A percentile compares a stretch with the other conserved stretches of the same genome.
Conservation (phyloP, 1,140 invertebrate species). For the Drosophila simulans region DNA sequence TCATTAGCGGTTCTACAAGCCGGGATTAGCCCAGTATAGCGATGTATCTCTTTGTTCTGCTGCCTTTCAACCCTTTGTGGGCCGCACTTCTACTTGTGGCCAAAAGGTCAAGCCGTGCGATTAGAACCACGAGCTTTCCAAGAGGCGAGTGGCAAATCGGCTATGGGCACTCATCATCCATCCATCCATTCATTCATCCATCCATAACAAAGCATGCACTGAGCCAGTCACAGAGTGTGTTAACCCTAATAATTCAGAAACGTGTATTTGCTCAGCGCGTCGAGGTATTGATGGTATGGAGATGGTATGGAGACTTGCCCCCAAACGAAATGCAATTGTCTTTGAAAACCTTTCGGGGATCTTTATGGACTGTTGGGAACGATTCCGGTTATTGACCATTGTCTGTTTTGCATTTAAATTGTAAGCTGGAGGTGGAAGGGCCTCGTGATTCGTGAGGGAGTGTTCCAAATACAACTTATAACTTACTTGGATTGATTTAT, state of each 20-base stretch:
- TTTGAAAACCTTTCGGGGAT: conserved; percentile 21
- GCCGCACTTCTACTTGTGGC: conserved; percentile 17
- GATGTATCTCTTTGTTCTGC: conserved; percentile 5
- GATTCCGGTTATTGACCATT: conserved; percentile 21
- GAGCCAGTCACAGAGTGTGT: conserved; percentile 15
- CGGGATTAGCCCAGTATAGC: conserved; percentile 45
- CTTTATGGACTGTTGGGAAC: conserved; percentile 26
- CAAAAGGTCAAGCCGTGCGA: conserved; percentile 28
- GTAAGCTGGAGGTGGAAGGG: conserved; percentile 14
- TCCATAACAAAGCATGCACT: conserved; percentile 1
- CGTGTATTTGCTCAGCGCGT: conserved; percentile 2
- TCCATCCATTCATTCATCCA: neutral
- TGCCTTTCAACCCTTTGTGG: conserved; percentile 12
- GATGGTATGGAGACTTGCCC: conserved; percentile 23
- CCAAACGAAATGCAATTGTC: conserved; percentile 34
- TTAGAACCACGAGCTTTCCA: conserved; percentile 10
- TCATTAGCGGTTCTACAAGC: conserved; percentile 45
- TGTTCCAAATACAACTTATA: too few species aligned
- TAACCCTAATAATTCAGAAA: conserved; percentile 45
- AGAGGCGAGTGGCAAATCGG: conserved; percentile 1
- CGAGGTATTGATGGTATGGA: conserved; percentile 5
- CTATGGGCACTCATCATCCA: conserved; percentile 24
- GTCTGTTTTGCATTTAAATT: conserved; percentile 41
- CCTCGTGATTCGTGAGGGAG: conserved; percentile 12
- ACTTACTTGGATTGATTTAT: too few species aligned